Base-by-base conservation (phyloP, 2,888 invertebrate species). In the Linnaemya vulpina region DNA sequence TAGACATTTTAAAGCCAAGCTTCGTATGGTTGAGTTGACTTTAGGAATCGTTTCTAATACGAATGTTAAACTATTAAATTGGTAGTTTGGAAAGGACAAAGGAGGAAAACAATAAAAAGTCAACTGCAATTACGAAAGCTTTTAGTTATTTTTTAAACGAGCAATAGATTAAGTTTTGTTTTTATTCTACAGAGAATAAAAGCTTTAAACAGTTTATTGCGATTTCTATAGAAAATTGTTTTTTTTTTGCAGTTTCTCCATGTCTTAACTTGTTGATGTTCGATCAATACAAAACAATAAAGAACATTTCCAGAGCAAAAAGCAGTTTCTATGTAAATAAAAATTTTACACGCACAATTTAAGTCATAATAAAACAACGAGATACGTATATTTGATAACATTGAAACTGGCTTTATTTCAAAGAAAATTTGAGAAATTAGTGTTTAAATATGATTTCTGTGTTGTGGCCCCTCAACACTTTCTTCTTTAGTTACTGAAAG, bases 211-310 rank as follows among this genome's bases (percentile, higher is more conserved):
- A 49, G 17, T 20, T 1, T 20, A 20, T 20, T 22, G 11, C 11
- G 20, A 20, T 11, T 20, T 11, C 20, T 15, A 51, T 11, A 51
- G 11, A 3, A 20, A 10, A 11, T 51, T 20, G 51, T 51, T 3
- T 15, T 46, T 1, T n/a, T n/a, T n/a, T n/a, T n/a, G n/a, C n/a
- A n/a, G n/a, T 60, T 63, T 30, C 7, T 40, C 25, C 17, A 53
- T 53, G 22, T 38, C 3, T 20, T 49, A 60, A 77, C 77, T 68
- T 70, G 77, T 70, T 78, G 77, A 68, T 43, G 46, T 30, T 35
- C 40, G 51, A 40, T 22, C 60, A 62, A 25, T 68, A 17, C 13
- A 17, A 20, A 4, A 53, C 17, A 20, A 40, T 43, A 9, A 40
- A 43, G 55, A 40, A 53, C 15, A 53, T 10, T 11, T 20, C 22